Evolutionary conservation across 2,113 vertebrate genomes (phyloP), one percentile per base, ranked within the genome.

Genomic region (Origma solitaria): DNA sequence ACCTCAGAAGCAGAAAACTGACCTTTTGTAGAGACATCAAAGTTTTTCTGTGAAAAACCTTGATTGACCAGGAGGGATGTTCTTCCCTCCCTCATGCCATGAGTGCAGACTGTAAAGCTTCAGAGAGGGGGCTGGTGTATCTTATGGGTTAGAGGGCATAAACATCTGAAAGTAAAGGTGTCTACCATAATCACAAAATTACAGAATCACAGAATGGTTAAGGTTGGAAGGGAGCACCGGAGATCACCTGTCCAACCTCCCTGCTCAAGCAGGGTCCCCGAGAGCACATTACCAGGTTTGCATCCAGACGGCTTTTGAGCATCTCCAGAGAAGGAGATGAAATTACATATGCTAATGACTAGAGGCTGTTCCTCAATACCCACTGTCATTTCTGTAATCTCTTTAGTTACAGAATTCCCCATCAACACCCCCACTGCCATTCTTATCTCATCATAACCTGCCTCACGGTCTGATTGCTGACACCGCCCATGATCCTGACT

Each of bases 1-100:
- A 77, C 3, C 4, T 10, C 68, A 57, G 21, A 18, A 78, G 35
- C 31, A 88, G 70, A 53, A 77, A 79, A 68, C 9, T 14, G 6
- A 56, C 45, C 23, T 47, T 20, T 12, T 45, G 33, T 16, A 54
- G 17, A 71, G 38, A 14, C 0, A 2, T 19, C 9, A 60, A 51
- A 17, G 37, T 68, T 77, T 76, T 85, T 72, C 79, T n/a, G 47
- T 50, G 30, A 80, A 80, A n/a, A 64, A 31, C 15, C 11, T 3
- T 30, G 11, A 51, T 27, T 30, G 12, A 64, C 1, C 27, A 56
- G 61, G 15, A 77, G 4, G 16, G 2, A 44, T 56, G 15, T 33
- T 24, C 44, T 64, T 76, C 0, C 0, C 22, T 53, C 6, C 25
- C 33, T 64, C n/a, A 13, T n/a, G 15, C 10, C 33, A 24, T 3